A percentile compares a stretch with the other conserved stretches of the same genome.
Evolutionary conservation across 1,140 invertebrate genomes (phyloP).

Genomic region (Caenorhabditis latens): DNA sequence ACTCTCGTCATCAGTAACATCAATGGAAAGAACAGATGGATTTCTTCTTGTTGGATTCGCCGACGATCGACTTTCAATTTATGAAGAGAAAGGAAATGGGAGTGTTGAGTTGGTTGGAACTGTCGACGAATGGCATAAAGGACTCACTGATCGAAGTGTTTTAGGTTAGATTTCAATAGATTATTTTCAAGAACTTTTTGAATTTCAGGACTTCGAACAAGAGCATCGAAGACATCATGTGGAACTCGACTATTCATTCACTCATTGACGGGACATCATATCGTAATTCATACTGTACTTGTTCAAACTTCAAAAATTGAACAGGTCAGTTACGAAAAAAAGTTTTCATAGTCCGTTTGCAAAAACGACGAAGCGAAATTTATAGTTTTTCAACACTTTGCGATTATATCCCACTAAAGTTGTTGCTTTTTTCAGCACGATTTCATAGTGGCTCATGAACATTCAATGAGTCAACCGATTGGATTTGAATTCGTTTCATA

Average conservation of each 20-base stretch:
- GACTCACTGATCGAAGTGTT: neutral
- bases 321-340: neutral
- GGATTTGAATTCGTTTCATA: constrained; percentile 43
- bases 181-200: neutral
- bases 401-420: too few species aligned
- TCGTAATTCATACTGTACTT: constrained; percentile 36
- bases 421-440: neutral
- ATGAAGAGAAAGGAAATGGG: constrained; percentile 59
- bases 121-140: constrained; percentile 12
- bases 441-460: constrained; percentile 39
- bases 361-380: too few species aligned
- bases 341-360: too few species aligned
- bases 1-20: constrained; percentile 15
- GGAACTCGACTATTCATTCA: constrained; percentile 59
- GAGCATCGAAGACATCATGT: constrained; percentile 11
- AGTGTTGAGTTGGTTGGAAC: constrained; percentile 32
- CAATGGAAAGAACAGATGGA: constrained; percentile 42
- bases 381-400: too few species aligned
- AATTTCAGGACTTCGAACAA: constrained; percentile 30
- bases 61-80: constrained; percentile 57
- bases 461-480: constrained; percentile 39
- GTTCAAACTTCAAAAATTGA: neutral
- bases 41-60: constrained; percentile 55
- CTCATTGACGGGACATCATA: constrained; percentile 29
- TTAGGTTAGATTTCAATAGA: neutral